Evolutionary conservation across 2,797 vertebrate species (phyloP), one percentile per base, ranked within the genome.

Genomic region (Muraenolepis orangiensis): DNA sequence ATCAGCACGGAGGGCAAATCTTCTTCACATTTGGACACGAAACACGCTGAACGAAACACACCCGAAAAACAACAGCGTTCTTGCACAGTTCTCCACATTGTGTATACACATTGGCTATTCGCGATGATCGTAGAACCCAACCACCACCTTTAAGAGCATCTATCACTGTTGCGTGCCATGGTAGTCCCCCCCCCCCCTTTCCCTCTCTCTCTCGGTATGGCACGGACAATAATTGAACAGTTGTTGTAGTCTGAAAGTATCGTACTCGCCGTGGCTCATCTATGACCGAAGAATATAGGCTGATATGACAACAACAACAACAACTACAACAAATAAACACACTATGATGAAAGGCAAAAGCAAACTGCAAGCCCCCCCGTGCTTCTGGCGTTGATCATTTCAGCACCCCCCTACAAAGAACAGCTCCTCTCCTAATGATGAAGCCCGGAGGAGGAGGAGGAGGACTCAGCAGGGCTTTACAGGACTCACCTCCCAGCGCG

Each of bases 401-500:
- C 91, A 92, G 91, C 91, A 92, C 91, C 89, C 76, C 80, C 75
- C 81, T 77, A 66, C 18, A 85, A 84, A 78, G 91, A 80, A 91
- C 91, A 92, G 91, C 93, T 91, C 93, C 87, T 86, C 76, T 85
- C n/a, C n/a, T n/a, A n/a, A n/a, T 64, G 88, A 83, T 87, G 78
- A 80, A 68, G 76, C 79, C 82, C n/a, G 64, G 77, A 40, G 78
- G 77, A 82, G 81, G 6, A 34, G 32, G 13, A 1, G 14, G 73
- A 72, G 73, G 81, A 73, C 76, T 71, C 28, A 36, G 73, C 79
- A 74, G 13, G 74, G 80, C n/a, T n/a, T n/a, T n/a, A n/a, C n/a
- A n/a, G 75, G 68, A 79, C 94, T 95, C 91, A 95, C 94, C 94
- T 93, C 92, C 94, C 26, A 92, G 86, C 72, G 90, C 93, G 89